Evolutionary conservation across 2,888 invertebrate species (phyloP), one percentile per base, ranked within the genome.

Genomic region (Euproctis similis): DNA sequence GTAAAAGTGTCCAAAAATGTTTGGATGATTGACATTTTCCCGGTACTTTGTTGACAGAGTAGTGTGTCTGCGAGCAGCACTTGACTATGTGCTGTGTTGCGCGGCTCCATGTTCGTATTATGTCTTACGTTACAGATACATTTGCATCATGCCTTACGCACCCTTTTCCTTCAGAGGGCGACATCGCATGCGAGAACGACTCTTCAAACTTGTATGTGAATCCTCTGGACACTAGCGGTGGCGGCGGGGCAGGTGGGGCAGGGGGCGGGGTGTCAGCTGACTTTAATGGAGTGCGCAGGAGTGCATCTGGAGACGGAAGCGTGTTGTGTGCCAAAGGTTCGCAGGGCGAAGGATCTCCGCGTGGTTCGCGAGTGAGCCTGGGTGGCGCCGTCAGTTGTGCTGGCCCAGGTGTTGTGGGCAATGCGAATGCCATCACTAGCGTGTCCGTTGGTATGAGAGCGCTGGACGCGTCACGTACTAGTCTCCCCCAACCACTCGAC

Each of bases 71-170:
- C 14, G 32, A 50, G 39, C 39, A 35, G 46, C 38, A 57, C 49
- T 54, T 40, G 42, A 46, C 46, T 46, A 39, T 48, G 40, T 43
- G 42, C 42, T 53, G 59, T 60, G 48, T 58, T 64, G 64, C 65
- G 65, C 63, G 62, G 68, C 70, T 81, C 80, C 74, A 81, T 72
- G 63, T 78, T 64, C 69, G 76, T 80, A 62, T 73, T 72, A 74
- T 80, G 75, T 84, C 81, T 82, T 82, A 77, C 86, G 92, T 95
- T 85, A 92, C 95, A 64, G 97, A 97, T 82, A 97, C 97, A 51
- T 97, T 95, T 85, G 95, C 95, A 77, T 96, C 95, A 84, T 97
- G 97, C 87, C 93, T 95, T 86, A 96, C 97, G 64, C 96, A 96
- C 87, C 95, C 95, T 64, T 95, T 93, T 86, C 90, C 92, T 78